Evolutionary conservation across 2,888 invertebrate genomes (phyloP).

Genomic region (Ptilodon capucinus): DNA sequence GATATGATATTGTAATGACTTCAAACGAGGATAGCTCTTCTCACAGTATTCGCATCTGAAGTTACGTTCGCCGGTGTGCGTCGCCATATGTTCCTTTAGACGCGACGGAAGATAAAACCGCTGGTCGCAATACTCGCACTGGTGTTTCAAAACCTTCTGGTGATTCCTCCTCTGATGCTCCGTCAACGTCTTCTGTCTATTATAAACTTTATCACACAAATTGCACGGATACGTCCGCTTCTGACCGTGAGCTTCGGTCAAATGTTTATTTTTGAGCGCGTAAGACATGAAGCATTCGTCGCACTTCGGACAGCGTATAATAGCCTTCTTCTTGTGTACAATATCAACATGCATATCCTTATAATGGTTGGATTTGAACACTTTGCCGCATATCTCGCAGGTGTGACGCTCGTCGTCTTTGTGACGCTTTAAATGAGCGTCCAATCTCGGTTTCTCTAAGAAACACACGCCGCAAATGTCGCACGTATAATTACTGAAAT

Average conservation of each 20-base stretch:
- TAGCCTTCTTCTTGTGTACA: constrained; percentile 72
- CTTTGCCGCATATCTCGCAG: constrained; percentile 77
- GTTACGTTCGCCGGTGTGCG: constrained; percentile 80
- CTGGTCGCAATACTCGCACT: constrained; percentile 80
- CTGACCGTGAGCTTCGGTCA: constrained; percentile 71
- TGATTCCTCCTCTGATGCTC: constrained; percentile 73
- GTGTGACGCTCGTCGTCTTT: constrained; percentile 77
- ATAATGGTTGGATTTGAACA: constrained; percentile 72
- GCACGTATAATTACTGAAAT: constrained; percentile 72
- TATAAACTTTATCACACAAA: constrained; percentile 74
- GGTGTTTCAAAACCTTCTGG: constrained; percentile 73
- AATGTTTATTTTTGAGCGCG: constrained; percentile 67
- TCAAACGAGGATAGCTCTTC: constrained; percentile 83
- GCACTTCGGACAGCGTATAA: constrained; percentile 68
- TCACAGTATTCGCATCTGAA: constrained; percentile 83
- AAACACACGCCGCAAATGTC: constrained; percentile 75
- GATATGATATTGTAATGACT: constrained; percentile 83
- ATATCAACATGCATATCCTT: constrained; percentile 76
- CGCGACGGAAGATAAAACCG: constrained; percentile 74
- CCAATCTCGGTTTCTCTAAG: constrained; percentile 70
- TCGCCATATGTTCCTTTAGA: constrained; percentile 77
- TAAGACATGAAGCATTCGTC: constrained; percentile 77
- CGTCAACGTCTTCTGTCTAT: constrained; percentile 68
- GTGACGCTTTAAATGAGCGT: constrained; percentile 72
- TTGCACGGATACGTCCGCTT: constrained; percentile 71